A percentile compares a stretch with the other conserved stretches of the same genome.
Conservation (phyloP, 2,888 invertebrate species). For the Euzetes globulus region DNA sequence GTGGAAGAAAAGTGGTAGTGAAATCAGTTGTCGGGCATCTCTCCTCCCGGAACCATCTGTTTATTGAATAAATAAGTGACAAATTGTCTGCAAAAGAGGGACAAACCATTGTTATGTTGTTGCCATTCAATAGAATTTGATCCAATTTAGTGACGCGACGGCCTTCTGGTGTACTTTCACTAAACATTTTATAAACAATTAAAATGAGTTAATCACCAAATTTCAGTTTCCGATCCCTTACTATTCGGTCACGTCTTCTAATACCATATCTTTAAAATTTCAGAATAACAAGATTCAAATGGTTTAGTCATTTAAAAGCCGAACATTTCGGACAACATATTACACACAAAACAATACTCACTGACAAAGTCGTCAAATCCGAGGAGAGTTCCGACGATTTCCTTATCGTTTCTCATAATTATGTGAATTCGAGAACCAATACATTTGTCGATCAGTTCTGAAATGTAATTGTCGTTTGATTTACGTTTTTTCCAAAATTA, state of each 20-base stretch:
- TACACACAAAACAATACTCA: slow-evolving; percentile 42
- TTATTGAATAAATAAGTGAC: slow-evolving; percentile 7
- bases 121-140: slow-evolving; percentile 95
- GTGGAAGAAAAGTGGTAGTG: background rate
- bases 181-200: slow-evolving; percentile 30
- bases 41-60: slow-evolving; percentile 69
- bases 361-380: slow-evolving; percentile 97
- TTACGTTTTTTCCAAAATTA: background rate
- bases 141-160: slow-evolving; percentile 91
- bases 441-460: slow-evolving; percentile 97
- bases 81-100: background rate
- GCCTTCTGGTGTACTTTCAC: slow-evolving; percentile 91
- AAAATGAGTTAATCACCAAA: slow-evolving; percentile 43
- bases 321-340: too few relatives aligned
- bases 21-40: slow-evolving; percentile 58
- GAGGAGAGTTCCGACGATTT: slow-evolving; percentile 93
- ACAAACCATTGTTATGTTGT: slow-evolving; percentile 92
- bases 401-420: slow-evolving; percentile 99
- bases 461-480: slow-evolving; percentile 43
- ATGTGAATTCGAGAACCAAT: slow-evolving; percentile 98
- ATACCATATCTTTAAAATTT: slow-evolving; percentile 64
- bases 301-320: background rate
- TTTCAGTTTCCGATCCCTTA: slow-evolving; percentile 41
- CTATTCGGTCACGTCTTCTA: slow-evolving; percentile 95
- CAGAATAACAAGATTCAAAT: background rate